These are phyloP conservation scores for Elegia similella DNA, from an alignment of 2,888 invertebrate species.

Conservation along the genomic window DNA sequence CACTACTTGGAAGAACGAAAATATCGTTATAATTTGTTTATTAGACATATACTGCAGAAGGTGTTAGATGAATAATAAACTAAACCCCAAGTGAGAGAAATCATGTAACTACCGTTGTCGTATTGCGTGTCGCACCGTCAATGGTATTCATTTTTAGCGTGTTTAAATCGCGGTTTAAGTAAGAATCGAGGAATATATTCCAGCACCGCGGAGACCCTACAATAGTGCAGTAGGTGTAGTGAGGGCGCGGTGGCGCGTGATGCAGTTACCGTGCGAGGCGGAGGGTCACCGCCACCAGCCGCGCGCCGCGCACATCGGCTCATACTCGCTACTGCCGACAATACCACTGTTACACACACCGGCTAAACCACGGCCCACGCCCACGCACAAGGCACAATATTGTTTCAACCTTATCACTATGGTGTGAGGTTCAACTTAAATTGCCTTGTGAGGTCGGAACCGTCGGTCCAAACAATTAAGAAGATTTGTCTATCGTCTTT, in stretches of 20 bases:
- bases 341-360: conserved; percentile 35
- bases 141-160: too few species aligned
- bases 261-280: conserved; percentile 57
- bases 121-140: too few species aligned
- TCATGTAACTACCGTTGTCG: too few species aligned
- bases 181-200: too few species aligned
- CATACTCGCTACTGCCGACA: conserved; percentile 66
- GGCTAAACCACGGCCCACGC: not conserved
- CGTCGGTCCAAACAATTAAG: not conserved
- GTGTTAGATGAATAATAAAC: too few species aligned
- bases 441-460: not conserved
- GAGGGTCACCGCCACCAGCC: conserved; percentile 63
- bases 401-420: not conserved
- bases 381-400: not conserved
- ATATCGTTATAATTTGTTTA: too few species aligned
- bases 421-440: not conserved
- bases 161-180: too few species aligned
- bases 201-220: too few species aligned
- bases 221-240: not conserved
- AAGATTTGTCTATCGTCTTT: not conserved
- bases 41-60: too few species aligned
- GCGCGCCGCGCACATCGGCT: conserved; percentile 61
- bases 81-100: too few species aligned
- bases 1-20: too few species aligned
- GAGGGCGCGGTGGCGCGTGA: not conserved